phyloP scores from a whole-genome alignment of 2,888 invertebrate genomes.

The Meandrusa payeni region DNA sequence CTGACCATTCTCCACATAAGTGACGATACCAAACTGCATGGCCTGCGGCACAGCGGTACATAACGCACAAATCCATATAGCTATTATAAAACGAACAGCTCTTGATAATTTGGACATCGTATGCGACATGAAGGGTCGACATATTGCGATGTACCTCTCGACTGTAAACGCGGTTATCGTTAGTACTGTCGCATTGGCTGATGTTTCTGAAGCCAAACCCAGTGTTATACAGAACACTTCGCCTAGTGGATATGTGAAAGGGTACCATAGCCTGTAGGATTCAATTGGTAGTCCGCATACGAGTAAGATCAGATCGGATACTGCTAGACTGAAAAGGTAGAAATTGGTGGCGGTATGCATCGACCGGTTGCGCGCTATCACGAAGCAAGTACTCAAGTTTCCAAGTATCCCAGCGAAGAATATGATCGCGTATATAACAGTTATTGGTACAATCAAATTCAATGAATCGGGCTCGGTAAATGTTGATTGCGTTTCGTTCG shows the following conservation, averaged over 20 bases:
- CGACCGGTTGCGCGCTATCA: constrained; percentile 87
- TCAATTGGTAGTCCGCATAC: constrained; percentile 90
- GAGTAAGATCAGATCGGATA: constrained; percentile 87
- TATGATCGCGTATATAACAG: constrained; percentile 84
- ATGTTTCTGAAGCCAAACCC: constrained; percentile 91
- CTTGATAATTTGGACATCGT: constrained; percentile 91
- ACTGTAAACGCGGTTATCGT: constrained; percentile 94
- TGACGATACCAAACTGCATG: constrained; percentile 88
- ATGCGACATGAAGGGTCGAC: constrained; percentile 91
- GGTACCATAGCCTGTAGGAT: constrained; percentile 87
- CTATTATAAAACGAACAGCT: constrained; percentile 87
- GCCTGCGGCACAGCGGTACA: constrained; percentile 89
- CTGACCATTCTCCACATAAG: constrained; percentile 62
- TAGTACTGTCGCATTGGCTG: constrained; percentile 91
- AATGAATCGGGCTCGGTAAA: constrained; percentile 75
- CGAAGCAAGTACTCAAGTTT: constrained; percentile 89
- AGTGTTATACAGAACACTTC: constrained; percentile 88
- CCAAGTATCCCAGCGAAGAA: constrained; percentile 89
- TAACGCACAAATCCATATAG: constrained; percentile 90
- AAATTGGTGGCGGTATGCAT: constrained; percentile 94
- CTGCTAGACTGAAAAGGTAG: constrained; percentile 89
- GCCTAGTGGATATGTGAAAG: constrained; percentile 87
- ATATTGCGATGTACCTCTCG: constrained; percentile 93
- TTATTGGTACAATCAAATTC: constrained; percentile 84
- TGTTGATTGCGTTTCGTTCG: constrained; percentile 46